These are phyloP conservation scores for Salvelinus sp. DNA, from an alignment of 2,113 vertebrate genomes.

Conservation along the genomic window DNA sequence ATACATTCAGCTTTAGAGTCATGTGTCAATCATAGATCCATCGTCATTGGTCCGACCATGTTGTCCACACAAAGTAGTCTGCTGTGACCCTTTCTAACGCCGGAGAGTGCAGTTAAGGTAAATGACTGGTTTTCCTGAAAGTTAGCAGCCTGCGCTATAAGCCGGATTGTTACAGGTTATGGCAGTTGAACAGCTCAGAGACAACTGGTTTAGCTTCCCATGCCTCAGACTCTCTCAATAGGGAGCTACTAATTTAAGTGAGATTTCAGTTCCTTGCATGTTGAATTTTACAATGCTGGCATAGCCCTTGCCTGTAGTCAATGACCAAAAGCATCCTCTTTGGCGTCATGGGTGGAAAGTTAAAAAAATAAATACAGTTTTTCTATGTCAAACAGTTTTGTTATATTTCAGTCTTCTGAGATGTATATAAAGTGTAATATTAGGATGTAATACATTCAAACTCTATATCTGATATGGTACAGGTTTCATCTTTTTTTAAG, in stretches of 20 bases:
- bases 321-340: not conserved
- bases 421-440: no score
- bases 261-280: not conserved
- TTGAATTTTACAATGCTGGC: not conserved
- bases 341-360: no score
- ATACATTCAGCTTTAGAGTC: not conserved
- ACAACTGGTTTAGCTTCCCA: conserved; percentile 15
- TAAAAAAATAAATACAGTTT: not conserved
- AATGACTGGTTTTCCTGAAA: conserved; percentile 3
- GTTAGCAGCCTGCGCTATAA: conserved; percentile 5
- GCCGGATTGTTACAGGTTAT: conserved; percentile 30
- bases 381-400: no score
- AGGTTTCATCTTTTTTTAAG: no score
- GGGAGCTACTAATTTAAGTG: not conserved
- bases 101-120: not conserved
- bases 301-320: not conserved
- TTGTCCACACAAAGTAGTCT: not conserved
- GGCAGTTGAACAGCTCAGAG: conserved; percentile 22
- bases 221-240: not conserved
- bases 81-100: not conserved
- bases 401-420: no score
- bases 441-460: no score
- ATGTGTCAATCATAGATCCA: not conserved
- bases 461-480: no score
- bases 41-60: no score